phyloP scores from a whole-genome alignment of 2,888 invertebrate species.

The Resseliella maxima region DNA sequence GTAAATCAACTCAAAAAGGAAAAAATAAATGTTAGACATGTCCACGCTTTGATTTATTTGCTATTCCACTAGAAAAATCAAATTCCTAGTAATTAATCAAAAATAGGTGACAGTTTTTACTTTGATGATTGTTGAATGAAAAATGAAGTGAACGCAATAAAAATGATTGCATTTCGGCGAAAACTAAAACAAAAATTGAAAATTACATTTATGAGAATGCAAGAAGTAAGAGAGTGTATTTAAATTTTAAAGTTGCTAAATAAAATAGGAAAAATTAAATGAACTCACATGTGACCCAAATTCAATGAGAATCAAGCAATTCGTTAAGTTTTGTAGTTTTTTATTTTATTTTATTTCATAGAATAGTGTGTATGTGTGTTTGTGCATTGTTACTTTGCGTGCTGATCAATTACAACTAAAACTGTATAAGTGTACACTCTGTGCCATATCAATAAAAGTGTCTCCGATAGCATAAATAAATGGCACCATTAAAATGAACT shows the following conservation, averaged over 20 bases:
- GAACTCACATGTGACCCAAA: too few relatives aligned
- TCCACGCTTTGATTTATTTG: slow-evolving; percentile 13
- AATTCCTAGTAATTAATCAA: slow-evolving; percentile 12
- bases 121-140: slow-evolving; percentile 10
- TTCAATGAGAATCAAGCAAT: background rate
- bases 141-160: slow-evolving; percentile 3
- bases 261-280: too few relatives aligned
- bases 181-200: background rate
- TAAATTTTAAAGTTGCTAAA: too few relatives aligned
- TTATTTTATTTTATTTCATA: background rate
- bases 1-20: too few relatives aligned
- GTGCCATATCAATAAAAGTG: background rate
- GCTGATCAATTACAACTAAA: background rate
- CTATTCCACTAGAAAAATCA: background rate
- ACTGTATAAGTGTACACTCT: background rate
- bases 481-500: slow-evolving; percentile 28
- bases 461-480: slow-evolving; percentile 25
- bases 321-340: background rate
- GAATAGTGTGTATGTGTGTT: background rate
- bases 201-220: too few relatives aligned
- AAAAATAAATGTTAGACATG: too few relatives aligned
- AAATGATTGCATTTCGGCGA: background rate
- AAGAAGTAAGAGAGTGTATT: too few relatives aligned
- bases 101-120: slow-evolving; percentile 28
- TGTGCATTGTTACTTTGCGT: background rate